Percentiles rank a stretch among this genome's conserved stretches.
Conservation (phyloP, 2,888 invertebrate species). For the Gymnocheta viridis region DNA sequence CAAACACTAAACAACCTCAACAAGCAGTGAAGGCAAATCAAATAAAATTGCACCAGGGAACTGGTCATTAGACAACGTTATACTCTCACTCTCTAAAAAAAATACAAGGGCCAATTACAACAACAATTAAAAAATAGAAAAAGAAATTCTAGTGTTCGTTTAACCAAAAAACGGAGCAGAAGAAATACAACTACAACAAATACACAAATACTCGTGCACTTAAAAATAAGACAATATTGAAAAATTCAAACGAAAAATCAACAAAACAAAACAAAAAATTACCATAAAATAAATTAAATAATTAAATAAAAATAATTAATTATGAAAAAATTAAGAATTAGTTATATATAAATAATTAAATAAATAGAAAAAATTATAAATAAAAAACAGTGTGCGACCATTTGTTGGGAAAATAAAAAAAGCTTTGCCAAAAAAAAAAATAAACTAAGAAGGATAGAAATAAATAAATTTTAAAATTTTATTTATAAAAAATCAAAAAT, state of each 20-base stretch:
- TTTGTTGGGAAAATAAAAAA: not conserved
- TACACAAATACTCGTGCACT: not conserved
- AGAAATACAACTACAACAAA: conserved; percentile 1
- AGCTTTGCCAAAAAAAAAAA: not conserved
- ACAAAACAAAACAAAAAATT: not conserved
- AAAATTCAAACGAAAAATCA: not conserved
- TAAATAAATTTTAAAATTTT: not conserved
- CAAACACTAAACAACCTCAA: conserved; percentile 18
- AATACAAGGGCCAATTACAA: not conserved
- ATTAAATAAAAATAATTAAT: not conserved
- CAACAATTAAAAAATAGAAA: not conserved
- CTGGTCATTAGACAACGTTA: conserved; percentile 55
- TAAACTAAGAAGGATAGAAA: no score
- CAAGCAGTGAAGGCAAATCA: conserved; percentile 41
- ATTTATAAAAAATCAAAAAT: not conserved
- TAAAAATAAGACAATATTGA: not conserved
- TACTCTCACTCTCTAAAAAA: conserved; percentile 4
- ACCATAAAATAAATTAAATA: not conserved
- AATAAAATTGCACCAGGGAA: conserved; percentile 58
- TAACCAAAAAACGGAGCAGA: not conserved
- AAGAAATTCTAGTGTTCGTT: not conserved
- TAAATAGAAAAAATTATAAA: not conserved
- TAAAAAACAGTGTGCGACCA: not conserved
- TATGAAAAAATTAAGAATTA: not conserved
- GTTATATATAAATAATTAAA: conserved; percentile 1